These are phyloP conservation scores for Dusona sp. DNA, from an alignment of 2,888 invertebrate genomes.

Conservation along the genomic window DNA sequence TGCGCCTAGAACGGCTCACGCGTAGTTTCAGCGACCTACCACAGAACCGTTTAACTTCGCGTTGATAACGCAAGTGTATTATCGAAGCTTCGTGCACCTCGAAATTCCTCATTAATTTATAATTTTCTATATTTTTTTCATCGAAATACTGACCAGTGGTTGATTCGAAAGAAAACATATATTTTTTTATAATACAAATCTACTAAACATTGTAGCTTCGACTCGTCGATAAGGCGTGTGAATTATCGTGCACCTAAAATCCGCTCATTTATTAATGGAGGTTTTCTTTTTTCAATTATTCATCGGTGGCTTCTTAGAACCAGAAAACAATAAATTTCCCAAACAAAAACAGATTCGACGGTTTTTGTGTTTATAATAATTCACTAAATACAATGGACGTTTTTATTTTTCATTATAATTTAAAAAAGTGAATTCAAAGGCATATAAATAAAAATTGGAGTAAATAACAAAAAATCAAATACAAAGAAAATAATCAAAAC, in stretches of 20 bases:
- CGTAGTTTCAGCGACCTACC: constrained; percentile 41
- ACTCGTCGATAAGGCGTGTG: not conserved
- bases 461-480: too few relatives aligned
- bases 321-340: not conserved
- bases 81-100: not conserved
- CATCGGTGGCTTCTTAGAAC: not conserved
- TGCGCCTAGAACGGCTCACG: constrained; percentile 65
- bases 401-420: not conserved
- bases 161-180: not conserved
- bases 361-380: not conserved
- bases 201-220: not conserved
- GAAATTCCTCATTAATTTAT: not conserved
- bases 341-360: not conserved
- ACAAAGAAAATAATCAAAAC: not conserved
- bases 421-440: not conserved
- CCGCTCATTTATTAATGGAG: not conserved
- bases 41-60: constrained; percentile 15
- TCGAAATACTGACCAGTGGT: not conserved
- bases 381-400: not conserved
- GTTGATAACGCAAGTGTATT: constrained; percentile 38
- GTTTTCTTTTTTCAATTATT: not conserved
- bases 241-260: not conserved
- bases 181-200: not conserved
- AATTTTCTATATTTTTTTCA: not conserved
- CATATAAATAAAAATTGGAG: not conserved